Evolutionary conservation across 2,797 vertebrate genomes (phyloP), one percentile per base, ranked within the genome.

Genomic region (Delichon dasypus): DNA sequence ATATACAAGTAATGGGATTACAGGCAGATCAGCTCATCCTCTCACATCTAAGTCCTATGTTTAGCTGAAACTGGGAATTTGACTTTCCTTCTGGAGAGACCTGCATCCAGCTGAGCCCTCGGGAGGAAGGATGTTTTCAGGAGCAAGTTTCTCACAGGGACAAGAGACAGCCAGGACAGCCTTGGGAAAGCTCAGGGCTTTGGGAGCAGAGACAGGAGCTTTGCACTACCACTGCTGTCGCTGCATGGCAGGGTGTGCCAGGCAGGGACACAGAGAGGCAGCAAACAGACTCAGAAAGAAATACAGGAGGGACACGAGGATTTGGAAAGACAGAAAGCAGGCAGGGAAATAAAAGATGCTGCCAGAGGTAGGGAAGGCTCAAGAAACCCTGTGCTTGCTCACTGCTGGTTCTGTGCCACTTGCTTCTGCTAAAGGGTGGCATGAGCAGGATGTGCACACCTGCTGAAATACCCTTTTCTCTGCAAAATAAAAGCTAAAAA

Each of bases 361-460:
- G 29, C 36, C 61, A 84, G 42, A 83, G 68, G 6, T 5, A 34
- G 80, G n/a, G 51, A 58, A 79, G 38, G 22, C 60, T 87, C 2
- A 0, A 84, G 70, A 68, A 11, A 0, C 9, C 20, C 57, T 0
- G 0, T 20, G n/a, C 54, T 30, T 2, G 2, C 32, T 72, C 4
- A 1, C 57, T 44, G 44, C 50, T 30, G 61, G 21, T 61, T 42
- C 55, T 54, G 15, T 29, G 18, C 34, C 38, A 17, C 29, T 45
- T 57, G 12, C 32, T 54, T 20, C 5, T 54, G 22, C 36, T 11
- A 11, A 82, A 47, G 44, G 30, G 34, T 4, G 26, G 29, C 58
- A 38, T 0, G 1, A 75, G 32, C 22, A 72, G 30, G 38, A 67
- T 30, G 32, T 6, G 27, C 42, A 71, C 1, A 6, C 7, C 48